Conservation (phyloP, 2,888 invertebrate species). For the Stramonita haemastoma region DNA sequence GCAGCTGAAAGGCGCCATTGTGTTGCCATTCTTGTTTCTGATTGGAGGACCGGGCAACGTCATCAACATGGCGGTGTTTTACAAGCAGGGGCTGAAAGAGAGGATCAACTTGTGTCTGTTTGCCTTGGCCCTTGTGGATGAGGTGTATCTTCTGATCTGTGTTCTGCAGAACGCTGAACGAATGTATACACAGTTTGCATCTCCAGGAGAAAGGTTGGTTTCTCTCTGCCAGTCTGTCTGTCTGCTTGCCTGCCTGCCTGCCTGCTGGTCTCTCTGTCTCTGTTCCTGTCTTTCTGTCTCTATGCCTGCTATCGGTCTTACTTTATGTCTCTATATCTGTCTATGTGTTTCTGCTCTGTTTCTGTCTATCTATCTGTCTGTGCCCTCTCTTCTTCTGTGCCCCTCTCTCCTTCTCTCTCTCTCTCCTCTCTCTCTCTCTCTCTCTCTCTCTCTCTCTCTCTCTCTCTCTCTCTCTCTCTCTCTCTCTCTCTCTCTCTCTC, state of each 20-base stretch:
- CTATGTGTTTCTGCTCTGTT: background rate
- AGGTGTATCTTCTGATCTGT: background rate
- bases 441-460: background rate
- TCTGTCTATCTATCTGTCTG: background rate
- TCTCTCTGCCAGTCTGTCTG: background rate
- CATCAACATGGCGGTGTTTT: slow-evolving; percentile 26
- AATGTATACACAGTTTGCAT: background rate
- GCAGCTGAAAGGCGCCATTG: background rate
- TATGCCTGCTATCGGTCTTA: background rate
- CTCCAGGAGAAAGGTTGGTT: background rate
- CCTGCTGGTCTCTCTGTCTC: background rate
- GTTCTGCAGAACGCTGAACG: background rate
- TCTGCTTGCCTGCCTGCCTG: background rate
- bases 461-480: too few relatives aligned
- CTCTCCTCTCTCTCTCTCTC: background rate
- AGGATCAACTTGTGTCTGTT: slow-evolving; percentile 10
- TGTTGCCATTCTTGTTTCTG: background rate
- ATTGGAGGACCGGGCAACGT: slow-evolving; percentile 6
- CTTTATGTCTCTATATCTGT: background rate
- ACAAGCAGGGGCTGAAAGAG: background rate
- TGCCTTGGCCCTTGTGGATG: background rate
- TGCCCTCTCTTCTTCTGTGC: background rate
- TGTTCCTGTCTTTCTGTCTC: background rate
- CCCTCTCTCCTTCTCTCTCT: background rate
- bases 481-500: too few relatives aligned